Percentiles rank a stretch among this genome's conserved stretches.
Evolutionary conservation across 2,797 vertebrate genomes (phyloP).

Genomic region (Pangasius mekongensis): DNA sequence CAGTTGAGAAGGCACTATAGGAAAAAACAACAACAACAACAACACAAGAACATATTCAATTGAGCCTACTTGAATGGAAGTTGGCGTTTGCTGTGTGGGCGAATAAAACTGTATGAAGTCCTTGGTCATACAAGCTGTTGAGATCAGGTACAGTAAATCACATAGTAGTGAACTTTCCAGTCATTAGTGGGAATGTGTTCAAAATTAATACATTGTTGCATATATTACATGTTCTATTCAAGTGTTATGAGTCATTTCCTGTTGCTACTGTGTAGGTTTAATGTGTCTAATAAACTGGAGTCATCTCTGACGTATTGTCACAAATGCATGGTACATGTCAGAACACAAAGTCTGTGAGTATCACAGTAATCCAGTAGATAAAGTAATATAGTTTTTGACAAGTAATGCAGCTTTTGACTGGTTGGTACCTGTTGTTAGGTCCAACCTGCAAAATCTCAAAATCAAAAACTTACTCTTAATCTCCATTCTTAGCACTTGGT

Average conservation of each 20-base stretch:
- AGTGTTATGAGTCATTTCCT: conserved; percentile 16
- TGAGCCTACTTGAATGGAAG: background rate
- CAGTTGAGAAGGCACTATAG: conserved; percentile 2
- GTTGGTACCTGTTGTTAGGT: background rate
- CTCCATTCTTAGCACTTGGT: background rate
- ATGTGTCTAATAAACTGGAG: background rate
- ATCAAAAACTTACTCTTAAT: background rate
- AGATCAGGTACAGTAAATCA: background rate
- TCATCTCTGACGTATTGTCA: background rate
- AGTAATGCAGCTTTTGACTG: background rate
- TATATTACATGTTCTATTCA: conserved; percentile 11
- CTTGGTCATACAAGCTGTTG: background rate
- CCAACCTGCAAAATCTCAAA: background rate
- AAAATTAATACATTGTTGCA: background rate
- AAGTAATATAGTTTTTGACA: background rate
- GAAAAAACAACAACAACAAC: background rate
- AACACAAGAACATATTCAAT: background rate
- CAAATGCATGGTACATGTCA: background rate
- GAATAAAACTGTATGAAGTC: background rate
- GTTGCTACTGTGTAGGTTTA: conserved; percentile 10
- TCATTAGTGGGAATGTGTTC: background rate
- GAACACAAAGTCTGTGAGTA: background rate
- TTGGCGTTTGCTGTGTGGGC: background rate
- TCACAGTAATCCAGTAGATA: background rate
- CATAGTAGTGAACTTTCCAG: background rate